These are phyloP conservation scores for Pempheris klunzingeri DNA, from an alignment of 2,797 vertebrate genomes.

Conservation along the genomic window DNA sequence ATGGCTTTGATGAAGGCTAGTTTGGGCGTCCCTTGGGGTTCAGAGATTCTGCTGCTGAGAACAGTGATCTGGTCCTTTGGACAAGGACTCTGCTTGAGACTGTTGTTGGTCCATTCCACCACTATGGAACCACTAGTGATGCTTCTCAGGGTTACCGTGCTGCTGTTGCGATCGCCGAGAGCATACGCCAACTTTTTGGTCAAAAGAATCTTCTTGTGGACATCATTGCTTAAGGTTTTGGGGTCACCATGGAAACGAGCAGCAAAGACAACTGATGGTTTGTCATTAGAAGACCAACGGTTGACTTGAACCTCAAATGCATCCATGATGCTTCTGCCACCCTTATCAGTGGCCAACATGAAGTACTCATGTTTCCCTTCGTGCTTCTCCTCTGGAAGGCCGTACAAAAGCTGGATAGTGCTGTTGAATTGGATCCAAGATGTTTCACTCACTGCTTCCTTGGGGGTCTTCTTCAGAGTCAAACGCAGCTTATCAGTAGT, in stretches of 20 bases:
- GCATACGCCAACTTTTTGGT: conserved; percentile 95
- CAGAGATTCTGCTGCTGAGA: conserved; percentile 90
- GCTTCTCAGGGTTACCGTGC: conserved; percentile 92
- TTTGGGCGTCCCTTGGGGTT: conserved; percentile 88
- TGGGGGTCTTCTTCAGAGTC: conserved; percentile 91
- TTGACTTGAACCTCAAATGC: conserved; percentile 97
- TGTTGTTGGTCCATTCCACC: conserved; percentile 98
- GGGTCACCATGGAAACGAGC: conserved; percentile 93
- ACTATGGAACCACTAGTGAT: conserved; percentile 93
- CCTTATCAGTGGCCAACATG: conserved; percentile 97
- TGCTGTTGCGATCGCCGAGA: conserved; percentile 95
- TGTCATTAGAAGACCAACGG: conserved; percentile 88
- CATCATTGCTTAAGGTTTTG: conserved; percentile 86
- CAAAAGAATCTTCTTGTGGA: conserved; percentile 94
- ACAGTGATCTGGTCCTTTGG: conserved; percentile 92
- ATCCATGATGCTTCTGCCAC: conserved; percentile 92
- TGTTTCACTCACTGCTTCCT: conserved; percentile 90
- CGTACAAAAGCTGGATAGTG: conserved; percentile 97
- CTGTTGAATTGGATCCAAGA: conserved; percentile 99
- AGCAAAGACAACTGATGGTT: conserved; percentile 91
- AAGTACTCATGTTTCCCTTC: conserved; percentile 96
- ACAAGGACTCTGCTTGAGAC: conserved; percentile 91
- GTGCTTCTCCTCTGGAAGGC: conserved; percentile 91
- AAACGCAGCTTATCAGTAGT: conserved; percentile 96
- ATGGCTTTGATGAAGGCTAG: conserved; percentile 87